Evolutionary conservation across 2,888 invertebrate species (phyloP).

Genomic region (Heliconius ethilla): DNA sequence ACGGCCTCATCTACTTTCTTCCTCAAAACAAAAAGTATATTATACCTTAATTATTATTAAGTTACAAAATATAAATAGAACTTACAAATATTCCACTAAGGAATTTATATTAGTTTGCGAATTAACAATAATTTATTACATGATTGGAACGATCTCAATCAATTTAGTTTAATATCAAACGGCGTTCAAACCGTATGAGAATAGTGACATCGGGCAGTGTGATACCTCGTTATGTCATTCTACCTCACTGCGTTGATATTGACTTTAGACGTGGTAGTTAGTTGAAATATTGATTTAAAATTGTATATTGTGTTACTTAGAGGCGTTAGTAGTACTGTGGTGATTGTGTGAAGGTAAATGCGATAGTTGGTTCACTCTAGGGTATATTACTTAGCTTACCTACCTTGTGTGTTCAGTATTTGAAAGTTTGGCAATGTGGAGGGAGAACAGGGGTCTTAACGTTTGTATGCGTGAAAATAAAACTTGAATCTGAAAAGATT

Average conservation of each 20-base stretch:
- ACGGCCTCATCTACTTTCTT: too few relatives aligned
- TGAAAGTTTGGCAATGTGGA: too few relatives aligned
- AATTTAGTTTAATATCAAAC: constrained; percentile 10
- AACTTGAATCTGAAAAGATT: not conserved
- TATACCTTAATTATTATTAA: too few relatives aligned
- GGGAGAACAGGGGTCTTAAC: not conserved
- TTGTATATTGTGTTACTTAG: not conserved
- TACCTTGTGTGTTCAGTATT: too few relatives aligned
- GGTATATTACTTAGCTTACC: too few relatives aligned
- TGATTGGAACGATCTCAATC: constrained; percentile 15
- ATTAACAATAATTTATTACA: constrained; percentile 10
- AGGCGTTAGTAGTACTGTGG: not conserved
- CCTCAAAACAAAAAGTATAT: too few relatives aligned
- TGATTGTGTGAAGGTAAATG: not conserved
- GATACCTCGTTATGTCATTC: constrained; percentile 42
- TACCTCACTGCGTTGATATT: constrained; percentile 31
- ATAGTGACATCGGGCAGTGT: constrained; percentile 24
- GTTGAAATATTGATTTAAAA: not conserved
- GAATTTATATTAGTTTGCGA: constrained; percentile 6
- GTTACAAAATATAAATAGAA: not conserved
- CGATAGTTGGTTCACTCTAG: too few relatives aligned
- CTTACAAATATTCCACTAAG: not conserved
- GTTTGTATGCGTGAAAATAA: not conserved
- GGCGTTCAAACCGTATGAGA: constrained; percentile 21
- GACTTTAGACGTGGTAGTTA: constrained; percentile 23